Base-by-base conservation (phyloP, 35 echinoderm and acorn worm genomes). In the Chiridota heheva region DNA sequence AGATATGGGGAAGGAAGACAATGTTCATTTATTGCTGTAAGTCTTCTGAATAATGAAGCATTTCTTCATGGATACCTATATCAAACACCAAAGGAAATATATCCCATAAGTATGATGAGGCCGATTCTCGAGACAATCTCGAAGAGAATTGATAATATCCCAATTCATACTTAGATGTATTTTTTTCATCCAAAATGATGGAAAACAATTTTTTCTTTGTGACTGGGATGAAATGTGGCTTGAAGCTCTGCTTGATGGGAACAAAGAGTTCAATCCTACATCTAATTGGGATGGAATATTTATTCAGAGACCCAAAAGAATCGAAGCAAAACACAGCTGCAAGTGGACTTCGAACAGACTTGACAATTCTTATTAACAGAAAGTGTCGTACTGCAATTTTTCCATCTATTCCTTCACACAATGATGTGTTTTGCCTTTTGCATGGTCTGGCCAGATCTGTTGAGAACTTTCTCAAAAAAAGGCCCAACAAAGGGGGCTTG, bases 161-260 rank as follows among this genome's bases (percentile, higher is more conserved):
- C 3, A 40, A 1, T 56, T 42, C 36, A 29, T 22, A 44, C 18
- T 42, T 72, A 18, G 15, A 72, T 45, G 20, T 27, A 28, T 72
- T 43, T 29, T 44, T 35, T n/a, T 2, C n/a, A 13, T 8, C 1
- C 22, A 18, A 72, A 2, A 42, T 42, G 20, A 7, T 25, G 1
- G 1, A 25, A 42, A 17, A 27, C 25, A 72, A 72, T 10, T 44
- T 22, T 31, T 64, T 78, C 46, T 81, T 22, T 36, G 28, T 64
- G 15, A 69, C 63, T 47, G 81, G 81, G 63, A 83, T 71, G 66
- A 71, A 56, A 83, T 83, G 63, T 83, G 69, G 55, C 28, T 83
- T 8, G 32, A 83, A 26, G 81, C 63, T 33, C 63, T 83, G 1
- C 81, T 83, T 58, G 64, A 83, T 83, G 81, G 63, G 48, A 45